A percentile compares a stretch with the other conserved stretches of the same genome.
Conservation (phyloP, 2,888 invertebrate genomes). For the Ligdia adustata region DNA sequence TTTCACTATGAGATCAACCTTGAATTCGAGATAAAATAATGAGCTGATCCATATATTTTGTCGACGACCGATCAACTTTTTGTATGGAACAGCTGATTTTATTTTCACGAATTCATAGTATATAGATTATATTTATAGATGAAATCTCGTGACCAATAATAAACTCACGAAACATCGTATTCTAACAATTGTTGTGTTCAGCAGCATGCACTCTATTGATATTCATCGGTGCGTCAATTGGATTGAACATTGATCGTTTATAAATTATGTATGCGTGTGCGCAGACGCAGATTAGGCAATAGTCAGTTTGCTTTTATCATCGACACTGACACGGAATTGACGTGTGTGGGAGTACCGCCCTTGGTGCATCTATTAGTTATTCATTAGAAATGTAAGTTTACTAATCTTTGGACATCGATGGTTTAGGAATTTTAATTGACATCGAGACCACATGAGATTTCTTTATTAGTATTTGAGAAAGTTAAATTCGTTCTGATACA, state of each 20-base stretch:
- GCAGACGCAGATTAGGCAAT: conserved; percentile 23
- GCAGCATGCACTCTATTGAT: conserved; percentile 42
- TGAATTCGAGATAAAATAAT: too few species aligned
- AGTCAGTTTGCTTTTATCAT: conserved; percentile 40
- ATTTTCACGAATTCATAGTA: too few species aligned
- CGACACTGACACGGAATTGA: conserved; percentile 42
- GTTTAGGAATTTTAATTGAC: conserved; percentile 11
- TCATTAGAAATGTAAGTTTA: conserved; percentile 45
- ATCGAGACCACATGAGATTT: conserved; percentile 8
- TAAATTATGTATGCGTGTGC: conserved; percentile 51
- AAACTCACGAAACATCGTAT: conserved; percentile 5
- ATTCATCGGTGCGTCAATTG: conserved; percentile 43
- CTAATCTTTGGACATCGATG: conserved; percentile 38
- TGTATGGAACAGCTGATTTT: too few species aligned
- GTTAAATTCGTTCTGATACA: too few species aligned
- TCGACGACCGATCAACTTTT: too few species aligned
- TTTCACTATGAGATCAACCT: too few species aligned
- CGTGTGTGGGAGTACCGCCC: conserved; percentile 52
- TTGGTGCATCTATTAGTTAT: conserved; percentile 49
- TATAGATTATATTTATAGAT: too few species aligned
- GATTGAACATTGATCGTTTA: conserved; percentile 36
- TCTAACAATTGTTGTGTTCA: conserved; percentile 43
- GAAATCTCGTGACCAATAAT: conserved; percentile 3
- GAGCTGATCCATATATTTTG: too few species aligned
- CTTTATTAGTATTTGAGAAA: not conserved